Conservation (phyloP, 2,888 invertebrate species). For the Fragum fragum region DNA sequence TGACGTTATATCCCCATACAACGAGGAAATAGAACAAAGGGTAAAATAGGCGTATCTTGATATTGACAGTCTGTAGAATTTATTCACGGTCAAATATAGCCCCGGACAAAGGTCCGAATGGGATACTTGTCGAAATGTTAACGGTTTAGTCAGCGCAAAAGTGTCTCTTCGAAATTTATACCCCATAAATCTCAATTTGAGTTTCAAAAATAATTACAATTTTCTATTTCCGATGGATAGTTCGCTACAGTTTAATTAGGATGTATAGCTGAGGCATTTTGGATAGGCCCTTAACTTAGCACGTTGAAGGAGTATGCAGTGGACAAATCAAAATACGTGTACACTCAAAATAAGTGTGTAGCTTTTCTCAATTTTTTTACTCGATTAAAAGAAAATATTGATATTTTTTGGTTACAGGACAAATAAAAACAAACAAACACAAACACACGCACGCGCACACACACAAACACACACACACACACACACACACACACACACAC, state of each 20-base stretch:
- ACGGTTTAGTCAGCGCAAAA: constrained; percentile 1
- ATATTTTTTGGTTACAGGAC: no score
- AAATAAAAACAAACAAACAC: no score
- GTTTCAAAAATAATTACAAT: constrained; percentile 38
- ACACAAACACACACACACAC: no score
- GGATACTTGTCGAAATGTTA: constrained; percentile 28
- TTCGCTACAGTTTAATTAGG: constrained; percentile 22
- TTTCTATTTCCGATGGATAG: neutral
- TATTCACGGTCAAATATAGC: constrained; percentile 50
- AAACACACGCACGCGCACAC: no score
- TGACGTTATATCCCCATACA: no score
- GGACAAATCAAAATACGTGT: no score
- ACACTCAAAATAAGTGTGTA: no score
- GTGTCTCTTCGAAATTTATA: constrained; percentile 2
- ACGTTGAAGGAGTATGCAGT: no score
- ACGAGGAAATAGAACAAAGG: neutral
- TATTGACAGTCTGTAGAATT: constrained; percentile 45
- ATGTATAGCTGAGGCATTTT: neutral
- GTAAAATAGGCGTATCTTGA: neutral
- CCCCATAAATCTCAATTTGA: constrained; percentile 36
- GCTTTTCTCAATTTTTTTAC: no score
- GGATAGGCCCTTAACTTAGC: neutral
- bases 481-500: no score
- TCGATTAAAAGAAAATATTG: no score
- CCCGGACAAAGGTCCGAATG: constrained; percentile 33